phyloP scores from a whole-genome alignment of 2,888 invertebrate species.

The Mythimna albipuncta region DNA sequence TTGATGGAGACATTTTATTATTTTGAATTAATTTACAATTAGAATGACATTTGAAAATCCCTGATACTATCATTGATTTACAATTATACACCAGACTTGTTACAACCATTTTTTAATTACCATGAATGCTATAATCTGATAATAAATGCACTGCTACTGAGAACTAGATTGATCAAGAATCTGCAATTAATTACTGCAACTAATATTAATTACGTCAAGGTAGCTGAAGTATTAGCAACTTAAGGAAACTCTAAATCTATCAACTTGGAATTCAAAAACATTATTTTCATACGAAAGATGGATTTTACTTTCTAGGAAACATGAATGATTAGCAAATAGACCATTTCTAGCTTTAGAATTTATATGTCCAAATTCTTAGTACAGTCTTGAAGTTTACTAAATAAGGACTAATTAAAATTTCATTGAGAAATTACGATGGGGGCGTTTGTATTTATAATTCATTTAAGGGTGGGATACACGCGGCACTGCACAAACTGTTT shows the following conservation, averaged over 20 bases:
- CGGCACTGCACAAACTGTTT: background rate
- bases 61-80: background rate
- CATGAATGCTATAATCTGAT: slow-evolving; percentile 6
- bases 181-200: slow-evolving; percentile 1
- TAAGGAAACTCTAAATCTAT: slow-evolving; percentile 51
- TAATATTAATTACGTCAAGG: slow-evolving; percentile 35
- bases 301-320: slow-evolving; percentile 29
- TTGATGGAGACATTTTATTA: too few species aligned
- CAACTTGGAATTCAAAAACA: slow-evolving; percentile 39
- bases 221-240: slow-evolving; percentile 29
- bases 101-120: background rate
- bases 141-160: background rate
- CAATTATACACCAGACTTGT: background rate
- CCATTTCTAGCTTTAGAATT: slow-evolving; percentile 48
- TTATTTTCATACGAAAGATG: slow-evolving; percentile 24
- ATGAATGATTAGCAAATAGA: slow-evolving; percentile 41
- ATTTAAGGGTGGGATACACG: slow-evolving; percentile 19
- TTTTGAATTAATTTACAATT: background rate
- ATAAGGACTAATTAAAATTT: slow-evolving; percentile 62
- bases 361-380: slow-evolving; percentile 54
- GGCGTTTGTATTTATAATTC: slow-evolving; percentile 43
- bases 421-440: slow-evolving; percentile 67
- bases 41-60: background rate
- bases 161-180: slow-evolving; percentile 31
- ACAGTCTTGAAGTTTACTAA: slow-evolving; percentile 36